These are phyloP conservation scores for Drosophila malerkotliana DNA, from an alignment of 1,140 invertebrate species.

Conservation along the genomic window DNA sequence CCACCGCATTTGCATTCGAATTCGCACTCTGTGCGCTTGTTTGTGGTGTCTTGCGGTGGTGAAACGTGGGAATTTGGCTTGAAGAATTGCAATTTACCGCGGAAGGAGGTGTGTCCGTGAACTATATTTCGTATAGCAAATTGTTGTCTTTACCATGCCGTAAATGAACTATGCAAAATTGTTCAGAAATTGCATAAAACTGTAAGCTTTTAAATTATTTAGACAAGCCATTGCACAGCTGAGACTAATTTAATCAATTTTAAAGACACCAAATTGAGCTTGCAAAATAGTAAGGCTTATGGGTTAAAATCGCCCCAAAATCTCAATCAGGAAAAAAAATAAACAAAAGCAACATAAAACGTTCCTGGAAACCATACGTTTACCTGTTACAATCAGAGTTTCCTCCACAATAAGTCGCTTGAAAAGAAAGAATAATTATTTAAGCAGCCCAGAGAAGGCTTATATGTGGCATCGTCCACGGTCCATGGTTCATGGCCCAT, in stretches of 20 bases:
- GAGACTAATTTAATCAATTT: conserved; percentile 33
- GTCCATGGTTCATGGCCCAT: conserved; percentile 2
- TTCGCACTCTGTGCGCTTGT: conserved; percentile 24
- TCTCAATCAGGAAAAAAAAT: neutral
- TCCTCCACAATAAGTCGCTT: neutral
- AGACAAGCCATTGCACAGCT: conserved; percentile 20
- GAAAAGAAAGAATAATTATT: conserved; percentile 49
- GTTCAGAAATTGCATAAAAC: conserved; percentile 30
- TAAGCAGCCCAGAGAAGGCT: conserved; percentile 23
- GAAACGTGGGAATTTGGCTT: conserved; percentile 71
- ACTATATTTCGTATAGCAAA: conserved; percentile 67
- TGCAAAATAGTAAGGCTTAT: neutral
- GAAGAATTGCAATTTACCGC: conserved; percentile 45
- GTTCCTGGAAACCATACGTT: neutral
- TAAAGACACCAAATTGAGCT: neutral
- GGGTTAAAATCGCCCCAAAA: neutral
- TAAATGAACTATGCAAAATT: conserved; percentile 69
- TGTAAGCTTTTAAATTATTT: conserved; percentile 34
- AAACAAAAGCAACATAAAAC: neutral
- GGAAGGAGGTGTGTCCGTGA: conserved; percentile 64
- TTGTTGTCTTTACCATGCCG: conserved; percentile 64
- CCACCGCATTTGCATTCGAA: conserved; percentile 53
- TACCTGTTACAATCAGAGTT: conserved; percentile 19
- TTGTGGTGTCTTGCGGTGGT: conserved; percentile 44
- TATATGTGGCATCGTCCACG: conserved; percentile 9